phyloP scores from a whole-genome alignment of 2,888 invertebrate species.

The Drosophila atroscutellata region DNA sequence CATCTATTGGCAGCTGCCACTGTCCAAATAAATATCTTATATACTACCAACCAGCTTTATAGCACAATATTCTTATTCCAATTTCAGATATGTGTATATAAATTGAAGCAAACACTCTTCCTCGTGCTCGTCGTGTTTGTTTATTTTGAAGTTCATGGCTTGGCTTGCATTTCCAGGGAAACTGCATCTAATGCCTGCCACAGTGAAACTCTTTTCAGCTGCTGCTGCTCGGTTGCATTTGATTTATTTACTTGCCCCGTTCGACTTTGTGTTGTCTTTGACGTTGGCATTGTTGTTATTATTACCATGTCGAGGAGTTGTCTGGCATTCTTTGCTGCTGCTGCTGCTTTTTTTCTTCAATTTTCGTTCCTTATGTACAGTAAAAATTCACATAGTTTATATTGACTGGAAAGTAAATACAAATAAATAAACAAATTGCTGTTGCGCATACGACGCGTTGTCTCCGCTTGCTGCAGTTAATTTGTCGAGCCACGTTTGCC shows the following conservation, averaged over 20 bases:
- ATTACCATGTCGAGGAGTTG: constrained; percentile 43
- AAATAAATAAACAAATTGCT: constrained; percentile 74
- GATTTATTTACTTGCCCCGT: constrained; percentile 73
- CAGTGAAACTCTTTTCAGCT: constrained; percentile 11
- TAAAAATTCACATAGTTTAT: constrained; percentile 83
- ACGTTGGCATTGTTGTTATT: constrained; percentile 50
- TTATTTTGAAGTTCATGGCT: constrained; percentile 50
- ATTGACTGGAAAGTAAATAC: constrained; percentile 84
- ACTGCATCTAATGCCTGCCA: constrained; percentile 27
- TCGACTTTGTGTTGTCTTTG: constrained; percentile 39
- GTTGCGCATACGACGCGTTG: constrained; percentile 72
- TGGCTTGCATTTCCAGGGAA: constrained; percentile 46
- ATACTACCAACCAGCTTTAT: constrained; percentile 1
- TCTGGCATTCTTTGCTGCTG: constrained; percentile 31
- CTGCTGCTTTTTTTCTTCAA: neutral
- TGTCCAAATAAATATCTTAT: constrained; percentile 1
- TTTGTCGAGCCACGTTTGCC: constrained; percentile 60
- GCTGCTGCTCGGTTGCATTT: constrained; percentile 58
- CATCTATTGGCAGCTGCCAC: neutral
- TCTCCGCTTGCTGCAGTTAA: constrained; percentile 62
- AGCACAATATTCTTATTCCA: neutral
- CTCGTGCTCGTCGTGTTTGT: constrained; percentile 21
- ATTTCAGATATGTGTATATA: neutral
- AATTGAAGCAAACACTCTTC: neutral
- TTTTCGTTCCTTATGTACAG: constrained; percentile 70